A percentile compares a stretch with the other conserved stretches of the same genome.
phyloP scores from a whole-genome alignment of 2,797 vertebrate species.

The Psittacula derbiana region DNA sequence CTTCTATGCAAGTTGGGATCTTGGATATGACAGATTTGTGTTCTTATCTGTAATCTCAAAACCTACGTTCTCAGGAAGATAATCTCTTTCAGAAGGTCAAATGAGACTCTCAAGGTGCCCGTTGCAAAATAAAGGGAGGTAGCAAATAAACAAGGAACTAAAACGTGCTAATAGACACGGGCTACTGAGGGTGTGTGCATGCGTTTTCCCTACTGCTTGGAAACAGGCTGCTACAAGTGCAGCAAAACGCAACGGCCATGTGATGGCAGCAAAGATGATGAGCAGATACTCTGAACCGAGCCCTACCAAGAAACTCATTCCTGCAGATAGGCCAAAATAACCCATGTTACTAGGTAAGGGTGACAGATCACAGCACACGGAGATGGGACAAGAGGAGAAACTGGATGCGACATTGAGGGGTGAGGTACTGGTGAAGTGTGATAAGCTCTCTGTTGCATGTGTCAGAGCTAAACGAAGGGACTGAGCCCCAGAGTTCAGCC shows the following conservation, averaged over 20 bases:
- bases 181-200: not conserved
- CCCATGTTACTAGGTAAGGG: not conserved
- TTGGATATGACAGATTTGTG: not conserved
- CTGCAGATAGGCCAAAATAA: not conserved
- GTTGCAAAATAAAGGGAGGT: not conserved
- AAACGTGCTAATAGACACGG: not conserved
- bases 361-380: not conserved
- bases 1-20: not conserved
- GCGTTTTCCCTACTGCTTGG: not conserved
- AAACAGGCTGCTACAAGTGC: not conserved
- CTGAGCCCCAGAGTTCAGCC: not conserved
- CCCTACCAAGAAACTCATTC: not conserved
- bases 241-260: not conserved
- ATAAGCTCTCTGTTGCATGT: not conserved
- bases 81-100: not conserved
- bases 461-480: not conserved
- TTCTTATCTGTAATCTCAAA: not conserved
- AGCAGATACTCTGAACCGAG: not conserved
- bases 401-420: accelerated
- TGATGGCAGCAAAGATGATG: not conserved
- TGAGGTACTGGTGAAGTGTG: not conserved
- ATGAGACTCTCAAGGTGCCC: not conserved
- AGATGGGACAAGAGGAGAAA: not conserved
- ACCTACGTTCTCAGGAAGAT: not conserved
- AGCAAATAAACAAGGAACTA: constrained; percentile 2